Conservation (phyloP, 2,113 vertebrate species). For the Mormyrus iriodes region DNA sequence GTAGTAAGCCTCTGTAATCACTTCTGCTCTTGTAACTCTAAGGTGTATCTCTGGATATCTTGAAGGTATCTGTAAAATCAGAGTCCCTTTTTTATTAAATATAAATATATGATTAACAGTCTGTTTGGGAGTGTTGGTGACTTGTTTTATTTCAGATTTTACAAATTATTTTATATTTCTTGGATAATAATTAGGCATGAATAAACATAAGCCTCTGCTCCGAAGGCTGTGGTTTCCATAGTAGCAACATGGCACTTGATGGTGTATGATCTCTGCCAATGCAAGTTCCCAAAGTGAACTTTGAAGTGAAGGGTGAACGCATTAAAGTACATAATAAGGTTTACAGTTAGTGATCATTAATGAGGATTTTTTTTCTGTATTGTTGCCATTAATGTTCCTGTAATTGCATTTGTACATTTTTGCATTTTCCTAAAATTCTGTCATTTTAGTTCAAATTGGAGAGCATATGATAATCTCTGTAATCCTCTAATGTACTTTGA, state of each 20-base stretch:
- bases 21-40: not conserved
- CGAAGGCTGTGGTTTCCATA: not conserved
- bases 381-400: not conserved
- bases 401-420: not conserved
- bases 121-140: not conserved
- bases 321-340: not conserved
- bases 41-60: not conserved
- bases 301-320: not conserved
- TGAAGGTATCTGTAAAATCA: not conserved
- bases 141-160: not conserved
- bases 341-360: not conserved
- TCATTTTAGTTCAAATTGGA: not conserved
- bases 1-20: not conserved
- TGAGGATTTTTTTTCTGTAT: not conserved
- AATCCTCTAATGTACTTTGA: not conserved
- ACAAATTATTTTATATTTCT: not conserved
- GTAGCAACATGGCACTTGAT: not conserved
- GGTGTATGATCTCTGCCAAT: not conserved
- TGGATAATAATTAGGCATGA: not conserved
- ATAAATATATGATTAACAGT: not conserved
- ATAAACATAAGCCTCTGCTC: not conserved
- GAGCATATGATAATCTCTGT: not conserved
- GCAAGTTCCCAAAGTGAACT: not conserved
- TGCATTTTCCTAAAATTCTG: not conserved
- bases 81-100: not conserved